Evolutionary conservation across 1,140 invertebrate genomes (phyloP).

Genomic region (Drosophila ambigua): DNA sequence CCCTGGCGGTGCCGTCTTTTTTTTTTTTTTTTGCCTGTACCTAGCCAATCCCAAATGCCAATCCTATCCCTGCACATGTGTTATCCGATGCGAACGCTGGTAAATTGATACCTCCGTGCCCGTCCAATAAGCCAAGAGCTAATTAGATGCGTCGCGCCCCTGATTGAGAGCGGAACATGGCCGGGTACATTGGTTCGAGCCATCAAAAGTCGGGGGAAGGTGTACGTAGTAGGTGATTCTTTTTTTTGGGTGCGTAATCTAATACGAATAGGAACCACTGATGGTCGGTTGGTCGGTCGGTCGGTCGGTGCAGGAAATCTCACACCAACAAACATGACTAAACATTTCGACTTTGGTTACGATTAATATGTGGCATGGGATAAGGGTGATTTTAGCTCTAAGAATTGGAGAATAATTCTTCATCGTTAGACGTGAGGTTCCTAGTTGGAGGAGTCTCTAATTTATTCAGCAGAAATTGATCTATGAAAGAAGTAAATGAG

Average conservation of each 20-base stretch:
- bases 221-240: not conserved
- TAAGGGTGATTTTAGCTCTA: no score
- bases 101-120: conserved; percentile 68
- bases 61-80: conserved; percentile 33
- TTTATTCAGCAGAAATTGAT: no score
- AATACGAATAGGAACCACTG: conserved; percentile 54
- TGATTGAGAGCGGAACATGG: conserved; percentile 22
- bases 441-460: no score
- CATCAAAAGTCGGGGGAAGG: no score
- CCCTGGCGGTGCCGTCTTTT: conserved; percentile 24
- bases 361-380: not conserved
- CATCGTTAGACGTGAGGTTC: no score
- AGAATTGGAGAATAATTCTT: no score
- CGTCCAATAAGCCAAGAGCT: conserved; percentile 61
- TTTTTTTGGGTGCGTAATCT: conserved; percentile 36
- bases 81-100: conserved; percentile 65
- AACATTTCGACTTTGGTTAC: conserved; percentile 28
- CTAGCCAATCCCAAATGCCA: conserved; percentile 2
- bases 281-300: conserved; percentile 26
- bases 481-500: no score
- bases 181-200: not conserved
- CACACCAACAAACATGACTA: conserved; percentile 51
- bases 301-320: conserved; percentile 53
- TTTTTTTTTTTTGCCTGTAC: conserved; percentile 34
- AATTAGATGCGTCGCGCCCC: conserved; percentile 55